phyloP scores from a whole-genome alignment of 2,797 vertebrate genomes.

The Etheostoma nigrum region DNA sequence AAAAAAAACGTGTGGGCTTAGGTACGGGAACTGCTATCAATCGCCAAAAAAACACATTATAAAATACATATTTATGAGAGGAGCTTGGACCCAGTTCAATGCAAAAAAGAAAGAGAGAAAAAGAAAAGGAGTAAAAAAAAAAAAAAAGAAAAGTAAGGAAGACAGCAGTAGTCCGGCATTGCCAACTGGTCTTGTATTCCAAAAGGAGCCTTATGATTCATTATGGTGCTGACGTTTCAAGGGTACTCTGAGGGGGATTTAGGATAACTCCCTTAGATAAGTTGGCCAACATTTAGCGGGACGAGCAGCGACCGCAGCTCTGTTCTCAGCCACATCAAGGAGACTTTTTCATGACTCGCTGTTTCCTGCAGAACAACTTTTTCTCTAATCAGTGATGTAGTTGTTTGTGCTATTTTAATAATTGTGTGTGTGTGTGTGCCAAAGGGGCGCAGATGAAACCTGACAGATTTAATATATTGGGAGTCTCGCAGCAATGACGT shows the following conservation, averaged over 20 bases:
- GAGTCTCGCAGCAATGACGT: conserved; percentile 26
- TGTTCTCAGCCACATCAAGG: conserved; percentile 71
- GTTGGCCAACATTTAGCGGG: conserved; percentile 71
- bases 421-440: conserved; percentile 20
- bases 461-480: conserved; percentile 69
- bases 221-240: conserved; percentile 80
- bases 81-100: conserved; percentile 66
- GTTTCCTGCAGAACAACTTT: conserved; percentile 39
- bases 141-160: conserved; percentile 17
- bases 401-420: conserved; percentile 56
- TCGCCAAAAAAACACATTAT: conserved; percentile 57
- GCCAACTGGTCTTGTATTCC: conserved; percentile 79
- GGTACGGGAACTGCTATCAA: conserved; percentile 43
- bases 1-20: conserved; percentile 32
- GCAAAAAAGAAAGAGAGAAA: conserved; percentile 6
- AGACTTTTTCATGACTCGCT: conserved; percentile 64
- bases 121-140: background rate
- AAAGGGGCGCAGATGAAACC: conserved; percentile 56
- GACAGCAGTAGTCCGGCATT: conserved; percentile 33
- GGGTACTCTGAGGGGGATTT: conserved; percentile 77
- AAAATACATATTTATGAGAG: conserved; percentile 77
- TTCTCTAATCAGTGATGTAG: conserved; percentile 44
- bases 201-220: conserved; percentile 78
- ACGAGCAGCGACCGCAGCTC: conserved; percentile 43
- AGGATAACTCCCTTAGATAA: conserved; percentile 77